phyloP scores from a whole-genome alignment of 2,797 vertebrate species.

The Ataeniobius toweri region DNA sequence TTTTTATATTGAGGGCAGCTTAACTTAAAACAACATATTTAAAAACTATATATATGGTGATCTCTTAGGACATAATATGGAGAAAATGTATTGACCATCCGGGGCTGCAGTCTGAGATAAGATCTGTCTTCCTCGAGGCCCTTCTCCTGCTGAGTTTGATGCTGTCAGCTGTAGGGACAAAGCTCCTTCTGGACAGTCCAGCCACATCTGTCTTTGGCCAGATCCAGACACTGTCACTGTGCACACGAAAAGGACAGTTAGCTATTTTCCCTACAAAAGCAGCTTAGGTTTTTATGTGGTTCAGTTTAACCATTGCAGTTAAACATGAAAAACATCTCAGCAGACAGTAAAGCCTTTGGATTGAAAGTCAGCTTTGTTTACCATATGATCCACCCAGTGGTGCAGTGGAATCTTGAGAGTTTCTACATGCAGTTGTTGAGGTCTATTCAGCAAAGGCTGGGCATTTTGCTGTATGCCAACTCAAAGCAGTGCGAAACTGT shows the following conservation, averaged over 20 bases:
- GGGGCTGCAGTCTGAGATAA: constrained; percentile 33
- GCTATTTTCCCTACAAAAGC: not conserved
- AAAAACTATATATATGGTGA: not conserved
- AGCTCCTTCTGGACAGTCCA: constrained; percentile 59
- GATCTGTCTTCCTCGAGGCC: constrained; percentile 53
- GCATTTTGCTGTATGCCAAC: not conserved
- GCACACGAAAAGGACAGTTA: constrained; percentile 6
- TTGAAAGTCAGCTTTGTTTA: not conserved
- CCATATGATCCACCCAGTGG: not conserved
- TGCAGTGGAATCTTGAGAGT: not conserved
- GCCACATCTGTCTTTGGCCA: constrained; percentile 41
- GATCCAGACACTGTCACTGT: constrained; percentile 50
- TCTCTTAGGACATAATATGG: not conserved
- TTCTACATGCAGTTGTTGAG: not conserved
- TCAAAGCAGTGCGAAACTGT: not conserved
- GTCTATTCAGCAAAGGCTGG: not conserved
- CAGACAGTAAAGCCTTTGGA: not conserved
- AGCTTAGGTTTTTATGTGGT: not conserved
- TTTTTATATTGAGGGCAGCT: not conserved
- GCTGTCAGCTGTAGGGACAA: constrained; percentile 67
- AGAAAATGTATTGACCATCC: constrained; percentile 32
- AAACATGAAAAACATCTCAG: constrained; percentile 1
- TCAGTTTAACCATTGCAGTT: not conserved
- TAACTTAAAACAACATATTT: not conserved
- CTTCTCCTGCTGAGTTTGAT: constrained; percentile 74